These are phyloP conservation scores for Incurvaria masculella DNA, from an alignment of 2,888 invertebrate genomes.

Conservation along the genomic window DNA sequence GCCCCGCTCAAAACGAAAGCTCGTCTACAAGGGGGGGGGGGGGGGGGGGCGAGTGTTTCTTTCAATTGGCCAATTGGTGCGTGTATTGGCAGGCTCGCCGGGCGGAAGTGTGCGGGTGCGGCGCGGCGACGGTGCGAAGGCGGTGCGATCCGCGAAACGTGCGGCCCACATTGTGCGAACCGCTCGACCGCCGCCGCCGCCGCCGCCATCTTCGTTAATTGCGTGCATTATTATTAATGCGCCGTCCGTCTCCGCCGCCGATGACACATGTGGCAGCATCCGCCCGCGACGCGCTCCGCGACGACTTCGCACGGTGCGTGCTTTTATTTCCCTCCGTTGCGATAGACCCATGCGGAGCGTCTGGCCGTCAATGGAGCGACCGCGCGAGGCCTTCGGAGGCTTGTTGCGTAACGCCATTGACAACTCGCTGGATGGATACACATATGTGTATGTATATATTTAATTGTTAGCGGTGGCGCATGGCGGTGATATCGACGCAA, in stretches of 20 bases:
- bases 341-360: not conserved
- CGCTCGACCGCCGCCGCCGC: not conserved
- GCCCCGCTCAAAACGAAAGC: too few relatives aligned
- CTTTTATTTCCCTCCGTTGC: not conserved
- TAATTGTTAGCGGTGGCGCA: too few relatives aligned
- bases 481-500: too few relatives aligned
- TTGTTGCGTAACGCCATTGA: too few relatives aligned
- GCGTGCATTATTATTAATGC: constrained; percentile 35
- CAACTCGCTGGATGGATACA: too few relatives aligned
- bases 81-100: not conserved
- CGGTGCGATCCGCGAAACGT: constrained; percentile 38
- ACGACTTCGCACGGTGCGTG: not conserved
- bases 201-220: constrained; percentile 39
- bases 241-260: constrained; percentile 25
- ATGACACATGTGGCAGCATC: constrained; percentile 53
- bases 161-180: constrained; percentile 52
- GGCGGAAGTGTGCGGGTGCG: constrained; percentile 10
- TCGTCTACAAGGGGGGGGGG: too few relatives aligned
- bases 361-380: too few relatives aligned
- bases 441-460: too few relatives aligned
- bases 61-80: not conserved
- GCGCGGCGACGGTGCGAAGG: constrained; percentile 23
- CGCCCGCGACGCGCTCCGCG: constrained; percentile 26
- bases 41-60: not conserved
- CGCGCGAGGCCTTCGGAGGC: too few relatives aligned